phyloP scores from a whole-genome alignment of 2,113 vertebrate species.

The Picathartes gymnocephalus region DNA sequence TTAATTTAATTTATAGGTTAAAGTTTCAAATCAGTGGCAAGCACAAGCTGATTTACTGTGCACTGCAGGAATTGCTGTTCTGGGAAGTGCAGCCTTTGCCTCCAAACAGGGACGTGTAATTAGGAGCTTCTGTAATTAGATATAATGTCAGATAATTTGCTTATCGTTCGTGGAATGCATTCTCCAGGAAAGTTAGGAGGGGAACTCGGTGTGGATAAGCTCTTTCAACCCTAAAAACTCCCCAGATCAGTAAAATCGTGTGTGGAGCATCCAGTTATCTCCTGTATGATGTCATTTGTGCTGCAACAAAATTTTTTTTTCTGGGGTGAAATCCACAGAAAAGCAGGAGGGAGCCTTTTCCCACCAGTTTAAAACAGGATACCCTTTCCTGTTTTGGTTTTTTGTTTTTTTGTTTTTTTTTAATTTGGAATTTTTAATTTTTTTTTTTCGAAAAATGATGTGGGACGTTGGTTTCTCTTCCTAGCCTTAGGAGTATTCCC shows the following conservation, averaged over 20 bases:
- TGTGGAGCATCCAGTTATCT: neutral
- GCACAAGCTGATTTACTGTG: conserved; percentile 56
- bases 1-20: conserved; percentile 72
- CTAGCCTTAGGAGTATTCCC: neutral
- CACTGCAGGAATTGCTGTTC: conserved; percentile 32
- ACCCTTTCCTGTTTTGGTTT: neutral
- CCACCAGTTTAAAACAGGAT: neutral
- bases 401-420: neutral
- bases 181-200: neutral
- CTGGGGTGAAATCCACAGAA: neutral
- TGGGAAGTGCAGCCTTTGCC: neutral
- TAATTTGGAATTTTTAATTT: neutral
- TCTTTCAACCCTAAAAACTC: neutral
- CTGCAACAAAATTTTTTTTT: neutral
- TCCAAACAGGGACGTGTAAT: neutral
- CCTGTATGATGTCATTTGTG: neutral
- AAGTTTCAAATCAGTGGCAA: conserved; percentile 62
- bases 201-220: neutral
- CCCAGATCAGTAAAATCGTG: neutral
- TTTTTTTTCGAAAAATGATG: no score
- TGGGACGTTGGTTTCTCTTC: neutral
- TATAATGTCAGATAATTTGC: neutral
- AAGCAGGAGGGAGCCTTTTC: neutral
- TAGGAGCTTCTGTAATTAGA: conserved; percentile 44
- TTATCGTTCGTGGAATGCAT: neutral